A percentile compares a stretch with the other conserved stretches of the same genome.
phyloP scores from a whole-genome alignment of 2,797 vertebrate genomes.

The Acanthornis magna region DNA sequence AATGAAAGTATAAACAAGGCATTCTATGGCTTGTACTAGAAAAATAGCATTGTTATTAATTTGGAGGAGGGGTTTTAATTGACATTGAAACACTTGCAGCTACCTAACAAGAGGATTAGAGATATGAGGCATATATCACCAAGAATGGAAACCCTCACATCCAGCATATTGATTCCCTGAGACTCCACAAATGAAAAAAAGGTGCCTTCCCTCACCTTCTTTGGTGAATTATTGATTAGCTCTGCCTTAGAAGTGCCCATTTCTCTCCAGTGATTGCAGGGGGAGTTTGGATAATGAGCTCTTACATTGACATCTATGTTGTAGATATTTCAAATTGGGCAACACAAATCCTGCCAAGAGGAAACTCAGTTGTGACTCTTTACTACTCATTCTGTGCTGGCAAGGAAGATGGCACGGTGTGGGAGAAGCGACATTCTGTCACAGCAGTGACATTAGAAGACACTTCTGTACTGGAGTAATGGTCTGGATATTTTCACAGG shows the following conservation, averaged over 20 bases:
- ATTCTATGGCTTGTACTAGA: neutral
- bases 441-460: neutral
- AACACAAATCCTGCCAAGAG: slow-evolving; percentile 15
- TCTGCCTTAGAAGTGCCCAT: slow-evolving; percentile 15
- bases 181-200: slow-evolving; percentile 1
- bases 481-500: neutral
- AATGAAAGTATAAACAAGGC: neutral
- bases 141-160: neutral
- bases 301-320: slow-evolving; percentile 4
- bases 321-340: slow-evolving; percentile 13
- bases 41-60: neutral
- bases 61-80: neutral
- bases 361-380: neutral
- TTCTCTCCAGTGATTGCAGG: slow-evolving; percentile 30
- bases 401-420: neutral
- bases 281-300: slow-evolving; percentile 39
- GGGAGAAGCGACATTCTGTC: neutral
- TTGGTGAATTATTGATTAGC: slow-evolving; percentile 53
- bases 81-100: neutral
- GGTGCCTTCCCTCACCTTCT: slow-evolving; percentile 3
- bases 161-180: slow-evolving; percentile 5
- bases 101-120: neutral
- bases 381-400: neutral
- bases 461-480: neutral
- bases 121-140: neutral